These are phyloP conservation scores for Bellardia bayeri DNA, from an alignment of 2,888 invertebrate genomes.

Conservation along the genomic window DNA sequence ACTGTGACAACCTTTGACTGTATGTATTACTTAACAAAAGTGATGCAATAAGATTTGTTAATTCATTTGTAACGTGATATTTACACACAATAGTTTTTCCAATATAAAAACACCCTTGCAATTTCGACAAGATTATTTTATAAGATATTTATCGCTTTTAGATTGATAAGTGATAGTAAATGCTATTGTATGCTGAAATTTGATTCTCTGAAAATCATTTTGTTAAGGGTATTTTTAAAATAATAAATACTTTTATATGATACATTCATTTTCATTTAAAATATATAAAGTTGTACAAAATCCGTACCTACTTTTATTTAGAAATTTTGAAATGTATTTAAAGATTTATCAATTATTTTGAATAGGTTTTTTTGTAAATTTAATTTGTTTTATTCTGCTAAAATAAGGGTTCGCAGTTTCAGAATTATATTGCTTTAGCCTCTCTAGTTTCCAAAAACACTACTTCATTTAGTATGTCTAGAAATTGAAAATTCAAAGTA, in stretches of 20 bases:
- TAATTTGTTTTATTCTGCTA: too few species aligned
- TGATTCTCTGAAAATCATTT: not conserved
- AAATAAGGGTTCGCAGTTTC: too few species aligned
- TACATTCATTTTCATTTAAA: not conserved
- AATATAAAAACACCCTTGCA: not conserved
- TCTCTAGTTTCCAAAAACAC: too few species aligned
- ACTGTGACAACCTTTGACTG: not conserved
- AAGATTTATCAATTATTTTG: too few species aligned
- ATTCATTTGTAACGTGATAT: conserved; percentile 19
- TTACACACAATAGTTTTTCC: not conserved
- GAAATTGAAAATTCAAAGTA: too few species aligned
- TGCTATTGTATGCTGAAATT: not conserved
- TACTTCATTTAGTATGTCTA: too few species aligned
- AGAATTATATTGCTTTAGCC: too few species aligned
- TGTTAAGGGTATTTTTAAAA: not conserved
- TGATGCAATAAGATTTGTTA: not conserved
- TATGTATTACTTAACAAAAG: not conserved
- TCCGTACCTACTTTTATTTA: too few species aligned
- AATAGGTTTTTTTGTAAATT: too few species aligned
- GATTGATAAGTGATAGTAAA: not conserved
- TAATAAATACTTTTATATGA: not conserved
- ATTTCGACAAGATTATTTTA: not conserved
- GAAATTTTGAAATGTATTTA: too few species aligned
- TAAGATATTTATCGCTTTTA: not conserved
- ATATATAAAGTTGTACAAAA: not conserved